phyloP scores from a whole-genome alignment of 2,888 invertebrate species.

The Norana najaformis region DNA sequence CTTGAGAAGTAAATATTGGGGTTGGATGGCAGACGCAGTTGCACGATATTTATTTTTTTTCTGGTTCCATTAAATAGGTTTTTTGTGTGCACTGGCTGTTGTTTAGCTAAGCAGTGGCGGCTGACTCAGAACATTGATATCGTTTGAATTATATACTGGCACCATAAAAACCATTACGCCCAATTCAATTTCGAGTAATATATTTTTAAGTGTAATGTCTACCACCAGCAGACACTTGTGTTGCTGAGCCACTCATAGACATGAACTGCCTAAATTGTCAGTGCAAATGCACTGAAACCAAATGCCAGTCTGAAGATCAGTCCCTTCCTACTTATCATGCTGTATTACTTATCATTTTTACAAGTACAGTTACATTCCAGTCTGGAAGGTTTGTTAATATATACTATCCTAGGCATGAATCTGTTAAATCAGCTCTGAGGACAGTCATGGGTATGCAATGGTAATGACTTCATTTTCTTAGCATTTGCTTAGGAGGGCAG shows the following conservation, averaged over 20 bases:
- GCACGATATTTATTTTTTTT: too few relatives aligned
- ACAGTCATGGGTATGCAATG: background rate
- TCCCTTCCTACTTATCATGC: background rate
- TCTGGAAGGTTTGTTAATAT: background rate
- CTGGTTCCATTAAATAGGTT: background rate
- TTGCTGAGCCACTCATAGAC: background rate
- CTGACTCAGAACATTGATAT: background rate
- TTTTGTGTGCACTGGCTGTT: background rate
- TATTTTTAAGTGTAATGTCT: background rate
- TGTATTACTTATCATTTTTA: background rate
- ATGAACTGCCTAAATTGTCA: background rate
- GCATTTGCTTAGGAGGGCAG: background rate
- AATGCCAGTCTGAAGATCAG: background rate
- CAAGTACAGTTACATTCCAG: background rate
- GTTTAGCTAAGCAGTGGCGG: background rate
- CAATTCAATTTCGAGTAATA: background rate
- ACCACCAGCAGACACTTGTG: background rate
- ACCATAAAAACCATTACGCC: background rate
- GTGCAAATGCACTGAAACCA: background rate
- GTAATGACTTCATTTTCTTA: background rate
- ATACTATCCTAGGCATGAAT: background rate
- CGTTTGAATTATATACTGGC: background rate
- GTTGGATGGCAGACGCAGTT: background rate
- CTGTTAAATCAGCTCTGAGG: background rate
- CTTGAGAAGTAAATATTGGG: background rate